Conservation (phyloP, 2,888 invertebrate species). For the Drosophila paramelanica region DNA sequence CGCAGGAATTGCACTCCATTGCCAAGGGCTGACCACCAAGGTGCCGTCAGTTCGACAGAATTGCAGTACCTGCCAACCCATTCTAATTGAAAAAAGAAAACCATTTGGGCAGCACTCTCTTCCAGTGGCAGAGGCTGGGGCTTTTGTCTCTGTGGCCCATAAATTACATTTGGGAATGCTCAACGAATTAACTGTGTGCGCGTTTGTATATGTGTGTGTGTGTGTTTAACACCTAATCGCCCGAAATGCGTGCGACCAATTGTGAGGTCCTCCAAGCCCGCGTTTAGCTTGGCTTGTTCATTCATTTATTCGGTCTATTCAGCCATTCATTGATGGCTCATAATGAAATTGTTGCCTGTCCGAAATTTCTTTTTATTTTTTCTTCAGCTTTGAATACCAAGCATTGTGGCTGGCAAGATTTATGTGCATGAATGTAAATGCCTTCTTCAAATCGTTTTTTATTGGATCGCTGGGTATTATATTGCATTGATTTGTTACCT, state of each 20-base stretch:
- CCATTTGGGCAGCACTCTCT: neutral
- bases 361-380: slow-evolving; percentile 31
- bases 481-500: slow-evolving; percentile 72
- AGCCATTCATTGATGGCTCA: slow-evolving; percentile 44
- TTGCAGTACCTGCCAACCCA: slow-evolving; percentile 30
- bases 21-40: slow-evolving; percentile 63
- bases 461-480: slow-evolving; percentile 61
- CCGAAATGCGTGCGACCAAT: slow-evolving; percentile 59
- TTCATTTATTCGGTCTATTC: slow-evolving; percentile 43
- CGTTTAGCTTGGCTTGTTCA: slow-evolving; percentile 41
- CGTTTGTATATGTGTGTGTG: slow-evolving; percentile 31
- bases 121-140: slow-evolving; percentile 9
- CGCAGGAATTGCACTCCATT: slow-evolving; percentile 66
- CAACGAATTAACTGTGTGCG: slow-evolving; percentile 40
- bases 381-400: slow-evolving; percentile 20
- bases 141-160: slow-evolving; percentile 50
- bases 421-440: slow-evolving; percentile 79
- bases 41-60: slow-evolving; percentile 4
- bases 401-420: slow-evolving; percentile 64
- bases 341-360: slow-evolving; percentile 73
- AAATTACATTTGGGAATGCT: slow-evolving; percentile 53
- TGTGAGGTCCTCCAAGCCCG: slow-evolving; percentile 69
- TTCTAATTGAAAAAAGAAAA: slow-evolving; percentile 35
- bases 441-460: slow-evolving; percentile 72
- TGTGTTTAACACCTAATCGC: slow-evolving; percentile 67